Conservation (phyloP, 2,113 vertebrate genomes). For the Anseranas semipalmata region DNA sequence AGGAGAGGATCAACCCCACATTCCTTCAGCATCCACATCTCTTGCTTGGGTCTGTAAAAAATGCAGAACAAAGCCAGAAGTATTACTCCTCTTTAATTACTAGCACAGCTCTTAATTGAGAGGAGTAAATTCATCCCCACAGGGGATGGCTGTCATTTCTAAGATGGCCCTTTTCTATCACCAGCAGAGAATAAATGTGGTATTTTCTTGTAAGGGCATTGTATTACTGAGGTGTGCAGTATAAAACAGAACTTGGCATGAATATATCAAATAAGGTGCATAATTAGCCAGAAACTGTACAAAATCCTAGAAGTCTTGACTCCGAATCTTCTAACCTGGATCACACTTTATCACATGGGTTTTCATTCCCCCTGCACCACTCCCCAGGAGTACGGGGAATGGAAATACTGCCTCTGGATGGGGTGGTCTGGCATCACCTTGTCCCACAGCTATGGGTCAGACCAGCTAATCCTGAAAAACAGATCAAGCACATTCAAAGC, state of each 20-base stretch:
- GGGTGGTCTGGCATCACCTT: neutral
- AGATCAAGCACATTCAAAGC: neutral
- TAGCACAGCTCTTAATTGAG: neutral
- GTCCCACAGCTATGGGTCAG: neutral
- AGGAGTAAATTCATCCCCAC: neutral
- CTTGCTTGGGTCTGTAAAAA: neutral
- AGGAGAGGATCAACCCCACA: neutral
- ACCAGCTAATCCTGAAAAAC: fast-evolving
- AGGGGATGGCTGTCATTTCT: neutral
- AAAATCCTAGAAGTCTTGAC: neutral
- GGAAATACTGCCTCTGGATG: neutral
- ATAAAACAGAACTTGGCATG: neutral
- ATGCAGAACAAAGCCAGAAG: neutral
- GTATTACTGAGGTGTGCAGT: neutral
- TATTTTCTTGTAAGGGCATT: neutral
- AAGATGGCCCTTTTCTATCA: neutral
- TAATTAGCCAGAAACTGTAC: neutral
- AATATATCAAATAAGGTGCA: neutral
- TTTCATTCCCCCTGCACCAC: neutral
- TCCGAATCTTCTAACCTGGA: neutral
- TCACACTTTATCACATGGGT: neutral
- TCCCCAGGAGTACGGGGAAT: neutral
- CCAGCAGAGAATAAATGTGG: neutral
- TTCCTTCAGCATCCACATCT: neutral
- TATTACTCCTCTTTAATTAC: neutral